These are phyloP conservation scores for Bombyx mandarina DNA, from an alignment of 1,140 invertebrate genomes.

Conservation along the genomic window DNA sequence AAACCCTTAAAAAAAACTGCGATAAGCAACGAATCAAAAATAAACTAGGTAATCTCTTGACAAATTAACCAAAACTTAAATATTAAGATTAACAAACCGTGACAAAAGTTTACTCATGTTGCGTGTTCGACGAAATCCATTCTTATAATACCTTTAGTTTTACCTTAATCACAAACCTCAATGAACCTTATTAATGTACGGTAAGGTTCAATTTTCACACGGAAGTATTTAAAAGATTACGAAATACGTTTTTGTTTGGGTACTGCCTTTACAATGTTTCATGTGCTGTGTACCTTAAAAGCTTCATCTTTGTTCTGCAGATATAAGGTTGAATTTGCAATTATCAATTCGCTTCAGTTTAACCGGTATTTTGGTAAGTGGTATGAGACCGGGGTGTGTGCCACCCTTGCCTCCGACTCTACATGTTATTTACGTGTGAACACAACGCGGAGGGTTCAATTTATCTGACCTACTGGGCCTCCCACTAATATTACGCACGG, in stretches of 20 bases:
- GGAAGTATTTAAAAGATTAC: no score
- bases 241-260: no score
- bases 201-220: no score
- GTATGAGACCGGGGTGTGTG: conserved; percentile 23
- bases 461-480: conserved; percentile 69
- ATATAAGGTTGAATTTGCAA: no score
- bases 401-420: conserved; percentile 45
- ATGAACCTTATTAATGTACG: no score
- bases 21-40: background rate
- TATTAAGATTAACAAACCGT: conserved; percentile 56
- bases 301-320: no score
- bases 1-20: background rate
- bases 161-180: no score
- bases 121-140: conserved; percentile 55
- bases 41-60: conserved; percentile 4
- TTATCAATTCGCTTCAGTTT: no score
- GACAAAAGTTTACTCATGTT: conserved; percentile 55
- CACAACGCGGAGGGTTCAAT: conserved; percentile 66
- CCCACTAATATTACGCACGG: conserved; percentile 58
- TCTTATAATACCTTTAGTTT: conserved; percentile 18
- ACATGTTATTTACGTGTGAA: conserved; percentile 71
- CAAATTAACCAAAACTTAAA: conserved; percentile 38
- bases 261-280: no score
- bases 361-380: background rate
- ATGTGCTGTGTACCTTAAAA: no score